Percentiles rank a stretch among this genome's conserved stretches.
Conservation (phyloP, 2,113 vertebrate genomes). For the Phaethon lepturus region DNA sequence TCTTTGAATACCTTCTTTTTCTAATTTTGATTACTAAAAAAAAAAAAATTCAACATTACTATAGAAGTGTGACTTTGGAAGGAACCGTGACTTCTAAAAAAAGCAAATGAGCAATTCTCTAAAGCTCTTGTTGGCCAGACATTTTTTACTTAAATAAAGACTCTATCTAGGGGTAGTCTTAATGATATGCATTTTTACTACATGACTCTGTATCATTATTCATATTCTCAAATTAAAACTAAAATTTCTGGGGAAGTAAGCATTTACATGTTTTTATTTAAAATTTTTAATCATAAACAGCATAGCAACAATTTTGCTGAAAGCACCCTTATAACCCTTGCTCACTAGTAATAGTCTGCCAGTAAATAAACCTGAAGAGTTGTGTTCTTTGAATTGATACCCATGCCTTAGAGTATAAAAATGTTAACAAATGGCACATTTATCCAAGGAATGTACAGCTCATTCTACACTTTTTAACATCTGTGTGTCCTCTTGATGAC, state of each 20-base stretch:
- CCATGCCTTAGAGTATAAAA: background rate
- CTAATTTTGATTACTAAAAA: background rate
- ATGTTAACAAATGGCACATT: background rate
- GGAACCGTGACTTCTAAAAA: background rate
- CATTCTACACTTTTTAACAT: background rate
- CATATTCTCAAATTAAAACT: background rate
- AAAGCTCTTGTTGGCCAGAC: conserved; percentile 37
- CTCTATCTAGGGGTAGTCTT: background rate
- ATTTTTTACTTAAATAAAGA: conserved; percentile 44
- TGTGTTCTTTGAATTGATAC: background rate
- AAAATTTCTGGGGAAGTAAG: background rate
- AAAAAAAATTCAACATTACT: background rate
- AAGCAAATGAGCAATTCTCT: conserved; percentile 38
- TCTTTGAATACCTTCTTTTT: conserved; percentile 16
- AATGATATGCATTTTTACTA: background rate
- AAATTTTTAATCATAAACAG: background rate
- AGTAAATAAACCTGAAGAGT: background rate
- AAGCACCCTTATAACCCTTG: background rate
- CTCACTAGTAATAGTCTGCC: background rate
- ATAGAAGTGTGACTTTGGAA: conserved; percentile 23
- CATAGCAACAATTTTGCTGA: background rate
- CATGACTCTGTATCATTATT: background rate
- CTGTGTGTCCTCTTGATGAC: conserved; percentile 15
- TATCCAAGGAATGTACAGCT: background rate
- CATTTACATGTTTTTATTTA: background rate